Evolutionary conservation across 2,797 vertebrate genomes (phyloP).

Genomic region (Anas georgica): DNA sequence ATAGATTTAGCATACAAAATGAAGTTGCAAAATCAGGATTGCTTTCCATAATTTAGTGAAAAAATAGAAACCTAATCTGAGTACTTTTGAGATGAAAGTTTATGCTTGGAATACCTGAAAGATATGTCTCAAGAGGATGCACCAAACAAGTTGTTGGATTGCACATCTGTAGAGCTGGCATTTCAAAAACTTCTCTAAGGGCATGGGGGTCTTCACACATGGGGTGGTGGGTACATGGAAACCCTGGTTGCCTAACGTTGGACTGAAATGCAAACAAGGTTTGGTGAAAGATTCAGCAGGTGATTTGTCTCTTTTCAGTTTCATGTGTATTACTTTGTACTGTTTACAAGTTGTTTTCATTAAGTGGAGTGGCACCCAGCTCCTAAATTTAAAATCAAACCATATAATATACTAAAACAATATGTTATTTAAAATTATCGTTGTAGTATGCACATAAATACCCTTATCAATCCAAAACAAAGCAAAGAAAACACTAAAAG

Average conservation of each 20-base stretch:
- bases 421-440: background rate
- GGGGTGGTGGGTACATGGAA: background rate
- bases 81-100: background rate
- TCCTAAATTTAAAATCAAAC: background rate
- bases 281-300: background rate
- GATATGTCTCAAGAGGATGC: background rate
- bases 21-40: background rate
- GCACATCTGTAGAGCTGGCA: background rate
- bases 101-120: background rate
- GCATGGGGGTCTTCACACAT: background rate
- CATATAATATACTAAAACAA: background rate
- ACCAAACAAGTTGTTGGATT: background rate
- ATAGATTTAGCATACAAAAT: background rate
- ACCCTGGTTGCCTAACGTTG: background rate
- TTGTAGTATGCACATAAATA: background rate
- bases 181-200: background rate
- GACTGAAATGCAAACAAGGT: background rate
- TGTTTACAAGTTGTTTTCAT: background rate
- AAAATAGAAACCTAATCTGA: background rate
- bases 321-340: background rate
- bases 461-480: background rate
- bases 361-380: background rate
- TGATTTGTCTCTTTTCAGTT: background rate
- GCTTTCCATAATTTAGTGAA: background rate
- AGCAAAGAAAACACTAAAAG: background rate